Base-by-base conservation (phyloP, 2,797 vertebrate genomes). In the Scolopax rusticola region DNA sequence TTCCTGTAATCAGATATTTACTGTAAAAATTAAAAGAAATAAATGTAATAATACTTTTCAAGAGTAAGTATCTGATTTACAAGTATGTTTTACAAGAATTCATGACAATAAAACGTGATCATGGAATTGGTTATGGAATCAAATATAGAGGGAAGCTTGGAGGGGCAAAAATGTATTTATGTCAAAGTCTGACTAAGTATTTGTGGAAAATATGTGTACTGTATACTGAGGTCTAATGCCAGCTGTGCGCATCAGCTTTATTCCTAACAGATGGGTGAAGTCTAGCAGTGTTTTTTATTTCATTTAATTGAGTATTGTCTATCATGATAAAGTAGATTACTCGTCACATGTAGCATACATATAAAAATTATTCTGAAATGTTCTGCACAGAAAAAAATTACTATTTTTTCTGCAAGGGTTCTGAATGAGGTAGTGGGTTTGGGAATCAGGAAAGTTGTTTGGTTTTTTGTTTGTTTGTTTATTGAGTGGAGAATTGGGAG, bases 341-440 rank as follows among this genome's bases (percentile, higher is more conserved):
- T 70, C 45, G 10, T 71, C 61, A 32, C 3, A 7, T 84, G 36
- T 54, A 38, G 38, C 8, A 68, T 32, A n/a, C 3, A 7, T 70
- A 51, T 7, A 11, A 71, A 75, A 94, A 56, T 21, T 18, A 38
- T 51, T 81, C 43, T 48, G 4, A 59, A 67, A 41, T 57, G 45
- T 4, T 53, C 25, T 47, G 11, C 40, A 38, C 8, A 71, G 10
- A 50, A 50, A 65, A 61, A 20, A 51, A 25, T 0, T 12, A 47
- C 7, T 0, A 10, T 9, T 33, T 27, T 36, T 60, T 77, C 24
- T 53, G 0, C 45, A 60, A 25, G 32, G 2, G 6, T 60, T 80
- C 14, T 70, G 12, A 54, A 48, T 76, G 48, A 82, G 40, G 7
- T 69, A 74, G 51, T 68, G 24, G 8, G 32, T 75, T 89, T 13